Base-by-base conservation (phyloP, 2,113 vertebrate species). In the Aspidoscelis tigris region DNA sequence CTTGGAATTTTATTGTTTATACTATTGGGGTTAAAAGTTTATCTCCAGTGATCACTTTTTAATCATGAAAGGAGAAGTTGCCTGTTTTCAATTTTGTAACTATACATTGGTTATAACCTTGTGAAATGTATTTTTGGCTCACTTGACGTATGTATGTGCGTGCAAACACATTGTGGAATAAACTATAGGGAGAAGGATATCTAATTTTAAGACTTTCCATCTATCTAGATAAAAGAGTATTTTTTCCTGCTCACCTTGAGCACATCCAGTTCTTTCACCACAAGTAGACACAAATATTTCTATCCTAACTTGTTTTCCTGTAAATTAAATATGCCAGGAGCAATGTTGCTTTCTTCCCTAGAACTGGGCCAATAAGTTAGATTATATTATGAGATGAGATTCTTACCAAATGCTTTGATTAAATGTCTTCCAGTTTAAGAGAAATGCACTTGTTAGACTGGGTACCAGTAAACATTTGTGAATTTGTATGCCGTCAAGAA, bases 371-470 rank as follows among this genome's bases (percentile, higher is more conserved):
- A 61, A 71, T 79, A 65, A 71, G 5, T 72, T 61, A 47, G 72
- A 61, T 16, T 71, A 21, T 20, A 53, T 78, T 70, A 81, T 88
- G 64, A 84, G 53, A 72, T 78, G 84, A 43, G 79, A 71, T 86
- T 79, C 89, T 82, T 90, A 82, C 76, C 73, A 80, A 86, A 81
- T 87, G 61, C 69, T n/a, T 71, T 91, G 81, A 85, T 94, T 71
- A 82, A 84, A 82, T 74, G 68, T 80, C 75, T 80, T 65, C 85
- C 83, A 77, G 9, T 2, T 83, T 70, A 87, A 88, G 71, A 90
- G 69, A 88, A 88, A 80, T 73, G 0, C 50, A 72, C 47, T 79
- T 79, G 24, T 83, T 39, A 55, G 55, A 43, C 21, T 78, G 68
- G 39, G 88, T 84, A 82, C 78, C 74, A 80, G 58, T 80, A 85